Conservation (phyloP, 2,113 vertebrate genomes). For the Nansenia antarctica region DNA sequence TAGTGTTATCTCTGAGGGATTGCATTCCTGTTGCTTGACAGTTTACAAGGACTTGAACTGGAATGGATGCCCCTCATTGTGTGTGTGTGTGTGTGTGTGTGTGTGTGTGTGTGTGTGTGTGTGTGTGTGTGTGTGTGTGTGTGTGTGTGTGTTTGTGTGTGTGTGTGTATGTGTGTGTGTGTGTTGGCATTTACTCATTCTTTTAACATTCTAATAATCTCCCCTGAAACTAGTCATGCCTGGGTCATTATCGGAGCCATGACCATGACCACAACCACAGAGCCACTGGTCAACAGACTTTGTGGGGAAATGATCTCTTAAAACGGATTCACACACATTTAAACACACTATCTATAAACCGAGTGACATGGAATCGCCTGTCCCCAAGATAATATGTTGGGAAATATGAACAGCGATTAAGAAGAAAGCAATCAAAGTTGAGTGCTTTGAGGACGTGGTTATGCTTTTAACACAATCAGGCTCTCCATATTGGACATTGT, state of each 20-base stretch:
- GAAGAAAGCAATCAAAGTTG: constrained; percentile 45
- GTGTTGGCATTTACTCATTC: not conserved
- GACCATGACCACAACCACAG: not conserved
- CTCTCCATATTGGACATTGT: constrained; percentile 44
- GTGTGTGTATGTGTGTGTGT: not conserved
- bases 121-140: not conserved
- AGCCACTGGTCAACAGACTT: not conserved
- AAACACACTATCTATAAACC: not conserved
- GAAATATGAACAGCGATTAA: constrained; percentile 8
- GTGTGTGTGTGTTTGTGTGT: not conserved
- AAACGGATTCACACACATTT: not conserved
- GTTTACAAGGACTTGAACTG: not conserved
- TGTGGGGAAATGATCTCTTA: not conserved
- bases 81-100: constrained; percentile 11
- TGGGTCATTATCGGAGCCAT: not conserved
- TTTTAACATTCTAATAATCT: not conserved
- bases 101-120: constrained; percentile 2
- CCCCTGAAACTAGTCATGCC: not conserved
- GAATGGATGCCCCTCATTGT: not conserved
- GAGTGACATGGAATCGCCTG: constrained; percentile 2
- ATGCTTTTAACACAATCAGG: constrained; percentile 53
- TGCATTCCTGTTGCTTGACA: constrained; percentile 31
- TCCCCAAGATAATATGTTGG: constrained; percentile 16
- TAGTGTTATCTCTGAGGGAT: too few species aligned
- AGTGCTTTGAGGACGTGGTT: constrained; percentile 42